phyloP scores from a whole-genome alignment of 35 echinoderm and acorn worm species.

The Stichopus chloronotus region DNA sequence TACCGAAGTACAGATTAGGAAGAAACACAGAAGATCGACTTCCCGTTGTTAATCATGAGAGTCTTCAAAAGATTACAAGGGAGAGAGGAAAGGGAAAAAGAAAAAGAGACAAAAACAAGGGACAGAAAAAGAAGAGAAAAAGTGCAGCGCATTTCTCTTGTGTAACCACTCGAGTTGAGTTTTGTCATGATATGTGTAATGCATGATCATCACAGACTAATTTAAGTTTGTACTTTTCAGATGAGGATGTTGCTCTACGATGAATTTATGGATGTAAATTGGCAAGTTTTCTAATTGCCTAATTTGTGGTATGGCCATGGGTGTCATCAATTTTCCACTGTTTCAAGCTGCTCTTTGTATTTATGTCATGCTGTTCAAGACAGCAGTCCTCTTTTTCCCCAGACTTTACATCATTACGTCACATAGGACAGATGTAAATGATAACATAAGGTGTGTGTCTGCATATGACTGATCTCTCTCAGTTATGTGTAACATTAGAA shows the following conservation, averaged over 20 bases:
- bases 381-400: too few relatives aligned
- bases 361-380: too few relatives aligned
- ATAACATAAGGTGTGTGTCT: too few relatives aligned
- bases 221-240: not conserved
- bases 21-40: not conserved
- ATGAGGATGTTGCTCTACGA: not conserved
- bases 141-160: not conserved
- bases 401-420: too few relatives aligned
- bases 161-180: not conserved
- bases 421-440: too few relatives aligned
- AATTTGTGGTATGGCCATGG: not conserved
- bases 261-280: not conserved
- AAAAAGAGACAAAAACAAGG: too few relatives aligned
- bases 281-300: not conserved
- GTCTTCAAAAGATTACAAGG: not conserved
- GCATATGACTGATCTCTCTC: too few relatives aligned
- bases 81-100: too few relatives aligned
- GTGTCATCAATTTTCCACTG: too few relatives aligned
- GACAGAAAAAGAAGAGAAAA: not conserved
- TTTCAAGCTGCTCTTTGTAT: too few relatives aligned
- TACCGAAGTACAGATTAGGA: not conserved
- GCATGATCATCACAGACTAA: not conserved
- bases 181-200: not conserved
- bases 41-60: slow-evolving; percentile 15
- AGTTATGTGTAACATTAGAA: too few relatives aligned